These are phyloP conservation scores for Dinomys branickii DNA, from an alignment of 2,113 vertebrate species.

Conservation along the genomic window DNA sequence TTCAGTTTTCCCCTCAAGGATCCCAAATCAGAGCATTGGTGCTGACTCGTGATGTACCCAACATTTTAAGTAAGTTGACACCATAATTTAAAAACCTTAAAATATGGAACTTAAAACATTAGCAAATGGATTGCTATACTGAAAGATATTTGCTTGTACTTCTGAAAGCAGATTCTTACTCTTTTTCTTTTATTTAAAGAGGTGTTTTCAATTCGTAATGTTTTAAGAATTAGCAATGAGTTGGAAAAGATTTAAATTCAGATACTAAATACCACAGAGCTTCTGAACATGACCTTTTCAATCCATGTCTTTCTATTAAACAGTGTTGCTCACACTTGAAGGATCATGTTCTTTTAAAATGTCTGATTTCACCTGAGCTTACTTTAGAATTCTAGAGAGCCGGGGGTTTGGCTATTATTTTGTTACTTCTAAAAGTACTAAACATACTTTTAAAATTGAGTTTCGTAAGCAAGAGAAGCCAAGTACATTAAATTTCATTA, in stretches of 20 bases:
- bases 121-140: neutral
- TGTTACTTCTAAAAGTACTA: neutral
- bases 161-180: neutral
- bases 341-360: neutral
- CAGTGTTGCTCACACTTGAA: neutral
- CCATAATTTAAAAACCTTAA: neutral
- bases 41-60: neutral
- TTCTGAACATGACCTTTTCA: neutral
- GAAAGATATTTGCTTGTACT: neutral
- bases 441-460: neutral
- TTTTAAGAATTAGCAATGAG: neutral
- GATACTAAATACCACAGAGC: neutral
- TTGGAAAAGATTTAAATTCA: neutral
- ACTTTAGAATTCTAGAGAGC: neutral
- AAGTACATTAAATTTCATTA: slow-evolving; percentile 12
- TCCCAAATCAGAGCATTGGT: neutral
- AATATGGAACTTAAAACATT: neutral
- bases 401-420: neutral
- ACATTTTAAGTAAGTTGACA: neutral
- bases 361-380: neutral
- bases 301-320: neutral
- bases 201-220: neutral
- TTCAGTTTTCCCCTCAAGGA: slow-evolving; percentile 12
- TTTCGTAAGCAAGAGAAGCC: neutral
- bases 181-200: neutral